A percentile compares a stretch with the other conserved stretches of the same genome.
These are phyloP conservation scores for Agrotis ipsilon DNA, from an alignment of 2,888 invertebrate genomes.

Conservation along the genomic window DNA sequence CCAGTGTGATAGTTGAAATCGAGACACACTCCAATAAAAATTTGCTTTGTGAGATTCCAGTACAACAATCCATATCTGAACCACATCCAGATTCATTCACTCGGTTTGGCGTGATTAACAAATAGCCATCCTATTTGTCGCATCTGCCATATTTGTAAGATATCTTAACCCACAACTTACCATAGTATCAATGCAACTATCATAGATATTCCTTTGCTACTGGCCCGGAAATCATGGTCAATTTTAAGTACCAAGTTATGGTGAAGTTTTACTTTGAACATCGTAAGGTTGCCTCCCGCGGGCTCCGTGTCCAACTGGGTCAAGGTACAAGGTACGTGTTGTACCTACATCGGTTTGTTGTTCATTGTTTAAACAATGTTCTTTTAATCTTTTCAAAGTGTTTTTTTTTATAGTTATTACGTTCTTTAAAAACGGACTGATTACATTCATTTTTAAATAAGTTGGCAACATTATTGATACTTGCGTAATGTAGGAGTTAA, in stretches of 20 bases:
- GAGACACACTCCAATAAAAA: no score
- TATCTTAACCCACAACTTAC: no score
- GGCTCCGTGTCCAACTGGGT: conserved; percentile 57
- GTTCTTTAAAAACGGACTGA: conserved; percentile 6
- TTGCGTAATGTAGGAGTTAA: neutral
- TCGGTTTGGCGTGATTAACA: no score
- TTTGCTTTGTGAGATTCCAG: no score
- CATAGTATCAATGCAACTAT: conserved; percentile 10
- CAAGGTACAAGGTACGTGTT: conserved; percentile 59
- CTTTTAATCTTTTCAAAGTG: conserved; percentile 22
- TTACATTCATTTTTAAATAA: conserved; percentile 11
- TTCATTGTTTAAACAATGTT: conserved; percentile 45
- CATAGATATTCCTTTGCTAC: neutral
- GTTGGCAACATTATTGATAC: neutral
- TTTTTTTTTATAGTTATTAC: conserved; percentile 9
- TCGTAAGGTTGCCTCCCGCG: conserved; percentile 51
- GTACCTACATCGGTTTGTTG: conserved; percentile 19
- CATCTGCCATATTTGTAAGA: no score
- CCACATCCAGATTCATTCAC: no score
- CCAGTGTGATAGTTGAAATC: no score
- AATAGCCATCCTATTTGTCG: no score
- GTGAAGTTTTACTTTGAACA: conserved; percentile 42
- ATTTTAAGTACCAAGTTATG: conserved; percentile 35
- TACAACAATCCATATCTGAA: no score
- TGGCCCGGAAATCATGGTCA: conserved; percentile 32